phyloP scores from a whole-genome alignment of 2,888 invertebrate species.

The Acleris holmiana region DNA sequence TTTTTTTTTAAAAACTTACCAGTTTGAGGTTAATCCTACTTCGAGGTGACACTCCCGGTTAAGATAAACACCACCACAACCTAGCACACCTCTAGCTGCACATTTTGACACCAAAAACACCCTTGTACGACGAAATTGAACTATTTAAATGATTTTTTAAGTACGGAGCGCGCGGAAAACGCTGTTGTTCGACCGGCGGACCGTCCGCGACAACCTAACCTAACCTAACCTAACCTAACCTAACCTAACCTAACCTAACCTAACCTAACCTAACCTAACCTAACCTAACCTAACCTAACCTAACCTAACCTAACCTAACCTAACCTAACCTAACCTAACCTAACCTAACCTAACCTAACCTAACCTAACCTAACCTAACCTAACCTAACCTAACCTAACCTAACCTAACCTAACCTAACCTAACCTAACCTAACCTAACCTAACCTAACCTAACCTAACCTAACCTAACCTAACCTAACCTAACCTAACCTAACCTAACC shows the following conservation, averaged over 20 bases:
- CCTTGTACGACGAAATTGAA: too few relatives aligned
- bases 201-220: neutral
- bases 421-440: conserved; percentile 13
- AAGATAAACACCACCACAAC: too few relatives aligned
- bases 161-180: too few relatives aligned
- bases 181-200: too few relatives aligned
- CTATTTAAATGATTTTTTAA: too few relatives aligned
- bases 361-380: conserved; percentile 10
- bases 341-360: conserved; percentile 14
- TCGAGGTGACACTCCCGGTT: too few relatives aligned
- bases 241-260: conserved; percentile 17
- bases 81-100: too few relatives aligned
- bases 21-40: too few relatives aligned
- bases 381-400: conserved; percentile 35
- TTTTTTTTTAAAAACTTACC: too few relatives aligned
- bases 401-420: conserved; percentile 34
- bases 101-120: too few relatives aligned
- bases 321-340: conserved; percentile 14
- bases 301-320: conserved; percentile 14
- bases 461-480: conserved; percentile 16
- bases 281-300: conserved; percentile 14
- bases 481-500: conserved; percentile 20
- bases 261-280: conserved; percentile 14
- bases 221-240: too few relatives aligned
- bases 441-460: conserved; percentile 13